phyloP scores from a whole-genome alignment of 2,113 vertebrate species.

The Okapia johnstoni region DNA sequence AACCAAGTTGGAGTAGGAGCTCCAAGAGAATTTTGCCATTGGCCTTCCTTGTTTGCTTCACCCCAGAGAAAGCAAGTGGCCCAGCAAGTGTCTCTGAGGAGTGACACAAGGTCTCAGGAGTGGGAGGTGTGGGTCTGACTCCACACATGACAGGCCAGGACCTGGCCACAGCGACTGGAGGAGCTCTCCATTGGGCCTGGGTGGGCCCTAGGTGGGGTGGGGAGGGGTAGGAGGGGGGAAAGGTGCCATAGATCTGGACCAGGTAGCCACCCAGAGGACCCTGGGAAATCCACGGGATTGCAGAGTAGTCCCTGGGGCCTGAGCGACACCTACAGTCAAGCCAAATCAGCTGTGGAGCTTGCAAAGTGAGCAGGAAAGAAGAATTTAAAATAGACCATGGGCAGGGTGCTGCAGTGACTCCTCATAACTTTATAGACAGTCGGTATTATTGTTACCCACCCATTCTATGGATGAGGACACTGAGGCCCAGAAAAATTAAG shows the following conservation, averaged over 20 bases:
- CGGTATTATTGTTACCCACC: not conserved
- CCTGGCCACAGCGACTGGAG: constrained; percentile 31
- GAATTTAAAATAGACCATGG: fast-evolving
- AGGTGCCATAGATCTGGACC: no score
- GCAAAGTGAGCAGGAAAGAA: not conserved
- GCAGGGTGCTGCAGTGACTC: not conserved
- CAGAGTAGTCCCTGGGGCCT: not conserved
- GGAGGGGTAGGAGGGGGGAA: no score
- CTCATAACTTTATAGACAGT: not conserved
- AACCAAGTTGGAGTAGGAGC: not conserved
- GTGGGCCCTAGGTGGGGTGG: not conserved
- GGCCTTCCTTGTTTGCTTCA: constrained; percentile 78
- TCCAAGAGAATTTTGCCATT: not conserved
- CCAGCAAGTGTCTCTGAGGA: constrained; percentile 83
- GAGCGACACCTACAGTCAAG: not conserved
- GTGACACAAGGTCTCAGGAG: constrained; percentile 76
- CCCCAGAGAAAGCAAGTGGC: constrained; percentile 86
- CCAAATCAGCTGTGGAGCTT: not conserved
- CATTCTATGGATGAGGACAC: not conserved
- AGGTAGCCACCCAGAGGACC: no score
- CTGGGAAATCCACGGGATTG: fast-evolving
- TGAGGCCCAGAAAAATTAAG: not conserved
- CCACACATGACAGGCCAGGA: not conserved
- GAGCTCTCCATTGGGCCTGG: constrained; percentile 71
- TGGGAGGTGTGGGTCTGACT: constrained; percentile 52